Percentiles rank a stretch among this genome's conserved stretches.
Evolutionary conservation across 2,888 invertebrate species (phyloP).

Genomic region (Aporophyla lueneburgensis): DNA sequence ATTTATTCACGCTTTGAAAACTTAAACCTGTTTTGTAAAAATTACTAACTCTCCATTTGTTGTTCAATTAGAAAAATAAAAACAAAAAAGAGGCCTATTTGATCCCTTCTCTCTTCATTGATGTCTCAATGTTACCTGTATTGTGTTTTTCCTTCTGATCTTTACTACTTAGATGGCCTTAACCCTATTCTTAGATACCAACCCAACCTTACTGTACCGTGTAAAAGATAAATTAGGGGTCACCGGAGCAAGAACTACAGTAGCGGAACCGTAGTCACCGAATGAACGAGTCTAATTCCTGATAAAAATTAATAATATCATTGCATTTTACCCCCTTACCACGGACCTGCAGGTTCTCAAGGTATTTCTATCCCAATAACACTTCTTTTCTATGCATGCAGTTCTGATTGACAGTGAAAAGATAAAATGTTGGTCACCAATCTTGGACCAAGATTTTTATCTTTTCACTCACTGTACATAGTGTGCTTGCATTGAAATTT

Average conservation of each 20-base stretch:
- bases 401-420: constrained; percentile 76
- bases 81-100: constrained; percentile 75
- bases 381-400: constrained; percentile 89
- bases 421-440: constrained; percentile 61
- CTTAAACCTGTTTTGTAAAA: neutral
- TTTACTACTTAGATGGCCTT: constrained; percentile 79
- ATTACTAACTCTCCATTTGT: constrained; percentile 72
- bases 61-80: constrained; percentile 75
- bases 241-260: constrained; percentile 80
- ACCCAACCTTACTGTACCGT: constrained; percentile 70
- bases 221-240: constrained; percentile 81
- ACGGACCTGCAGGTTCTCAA: constrained; percentile 91
- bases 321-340: constrained; percentile 90
- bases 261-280: constrained; percentile 78
- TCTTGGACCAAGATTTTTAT: constrained; percentile 62
- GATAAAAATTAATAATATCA: constrained; percentile 88
- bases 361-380: constrained; percentile 90
- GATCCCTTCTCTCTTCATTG: constrained; percentile 82
- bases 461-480: constrained; percentile 78
- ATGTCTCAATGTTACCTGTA: constrained; percentile 87
- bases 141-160: constrained; percentile 82
- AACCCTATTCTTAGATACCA: constrained; percentile 81
- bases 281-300: constrained; percentile 83
- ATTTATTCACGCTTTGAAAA: neutral
- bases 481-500: constrained; percentile 80